Percentiles rank a stretch among this genome's conserved stretches.
phyloP scores from a whole-genome alignment of 2,888 invertebrate genomes.

The Euplagia quadripunctaria region DNA sequence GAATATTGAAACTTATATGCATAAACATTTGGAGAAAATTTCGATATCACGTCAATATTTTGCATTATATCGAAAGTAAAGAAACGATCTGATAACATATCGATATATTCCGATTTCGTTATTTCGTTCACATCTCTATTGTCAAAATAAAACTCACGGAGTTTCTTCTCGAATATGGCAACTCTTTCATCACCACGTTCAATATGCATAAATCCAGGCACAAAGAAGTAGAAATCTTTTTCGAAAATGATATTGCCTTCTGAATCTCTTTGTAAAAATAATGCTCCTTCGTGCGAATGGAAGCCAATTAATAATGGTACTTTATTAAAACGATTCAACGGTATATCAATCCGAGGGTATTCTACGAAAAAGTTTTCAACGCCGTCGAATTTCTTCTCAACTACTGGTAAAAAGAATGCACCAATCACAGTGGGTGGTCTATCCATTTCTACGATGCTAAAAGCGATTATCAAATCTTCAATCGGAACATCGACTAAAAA shows the following conservation, averaged over 20 bases:
- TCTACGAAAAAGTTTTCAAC: constrained; percentile 69
- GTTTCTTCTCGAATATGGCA: constrained; percentile 46
- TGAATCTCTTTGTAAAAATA: constrained; percentile 63
- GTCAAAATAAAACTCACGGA: constrained; percentile 69
- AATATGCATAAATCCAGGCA: constrained; percentile 64
- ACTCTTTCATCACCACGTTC: constrained; percentile 50
- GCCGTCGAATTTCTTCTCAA: constrained; percentile 70
- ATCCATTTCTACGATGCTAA: constrained; percentile 60
- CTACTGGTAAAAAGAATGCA: constrained; percentile 68
- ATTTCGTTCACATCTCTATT: constrained; percentile 50
- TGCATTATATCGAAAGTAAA: constrained; percentile 66
- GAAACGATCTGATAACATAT: constrained; percentile 67
- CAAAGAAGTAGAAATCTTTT: constrained; percentile 64
- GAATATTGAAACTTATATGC: constrained; percentile 68
- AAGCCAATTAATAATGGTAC: constrained; percentile 66
- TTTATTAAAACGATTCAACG: constrained; percentile 60
- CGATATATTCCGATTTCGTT: constrained; percentile 60
- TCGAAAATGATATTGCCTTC: constrained; percentile 64
- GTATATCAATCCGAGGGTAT: constrained; percentile 61
- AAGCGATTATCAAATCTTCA: constrained; percentile 70
- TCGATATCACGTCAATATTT: constrained; percentile 62
- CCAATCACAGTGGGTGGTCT: constrained; percentile 58
- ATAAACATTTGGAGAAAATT: constrained; percentile 57
- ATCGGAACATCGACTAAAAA: constrained; percentile 61
- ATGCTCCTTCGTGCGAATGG: constrained; percentile 71